These are phyloP conservation scores for Corapipo altera DNA, from an alignment of 2,113 vertebrate genomes.

Conservation along the genomic window DNA sequence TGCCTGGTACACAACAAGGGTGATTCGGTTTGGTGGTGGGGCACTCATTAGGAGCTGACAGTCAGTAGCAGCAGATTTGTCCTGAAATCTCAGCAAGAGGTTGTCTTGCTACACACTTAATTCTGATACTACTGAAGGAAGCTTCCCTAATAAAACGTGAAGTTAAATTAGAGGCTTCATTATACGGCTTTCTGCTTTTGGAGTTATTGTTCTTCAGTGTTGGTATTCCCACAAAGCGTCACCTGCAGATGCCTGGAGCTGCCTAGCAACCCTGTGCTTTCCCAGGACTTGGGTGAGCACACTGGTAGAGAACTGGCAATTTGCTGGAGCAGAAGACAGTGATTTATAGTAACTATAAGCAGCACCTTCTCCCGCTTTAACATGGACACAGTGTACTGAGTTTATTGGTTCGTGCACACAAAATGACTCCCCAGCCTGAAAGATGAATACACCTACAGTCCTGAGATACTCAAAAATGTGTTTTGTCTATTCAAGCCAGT, in stretches of 20 bases:
- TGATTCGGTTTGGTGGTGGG: neutral
- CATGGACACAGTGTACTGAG: neutral
- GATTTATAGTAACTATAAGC: conserved; percentile 17
- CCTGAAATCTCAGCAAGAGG: neutral
- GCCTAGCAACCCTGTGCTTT: conserved; percentile 16
- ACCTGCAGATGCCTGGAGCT: neutral
- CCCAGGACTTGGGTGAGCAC: neutral
- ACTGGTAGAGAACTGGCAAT: neutral
- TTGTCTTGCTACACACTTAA: neutral
- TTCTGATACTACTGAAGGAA: neutral
- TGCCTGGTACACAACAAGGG: neutral
- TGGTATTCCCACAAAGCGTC: neutral
- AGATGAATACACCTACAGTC: neutral
- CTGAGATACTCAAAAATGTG: neutral
- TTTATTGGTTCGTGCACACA: neutral
- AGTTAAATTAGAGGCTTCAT: neutral
- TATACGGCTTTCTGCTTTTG: neutral
- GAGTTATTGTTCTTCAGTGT: neutral
- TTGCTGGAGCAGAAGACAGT: neutral
- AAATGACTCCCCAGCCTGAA: neutral
- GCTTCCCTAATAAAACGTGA: neutral
- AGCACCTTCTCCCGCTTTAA: neutral
- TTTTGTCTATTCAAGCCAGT: neutral
- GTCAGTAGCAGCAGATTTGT: neutral
- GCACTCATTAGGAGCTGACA: neutral